Percentiles rank a stretch among this genome's conserved stretches.
These are phyloP conservation scores for Progne subis DNA, from an alignment of 2,113 vertebrate species.

Conservation along the genomic window DNA sequence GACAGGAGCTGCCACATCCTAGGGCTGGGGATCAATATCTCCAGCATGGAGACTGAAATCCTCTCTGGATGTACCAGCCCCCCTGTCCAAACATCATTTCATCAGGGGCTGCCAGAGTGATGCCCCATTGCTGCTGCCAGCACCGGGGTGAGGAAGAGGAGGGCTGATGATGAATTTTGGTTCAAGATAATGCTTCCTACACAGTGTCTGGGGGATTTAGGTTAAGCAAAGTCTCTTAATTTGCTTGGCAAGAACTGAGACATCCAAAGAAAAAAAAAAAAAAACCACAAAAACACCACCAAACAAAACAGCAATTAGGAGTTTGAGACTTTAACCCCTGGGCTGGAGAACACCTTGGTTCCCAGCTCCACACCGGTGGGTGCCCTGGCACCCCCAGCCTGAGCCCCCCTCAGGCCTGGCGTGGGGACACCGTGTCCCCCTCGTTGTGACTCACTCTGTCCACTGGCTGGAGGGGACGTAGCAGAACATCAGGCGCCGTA, in stretches of 20 bases:
- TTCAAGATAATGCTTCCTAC: background rate
- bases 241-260: background rate
- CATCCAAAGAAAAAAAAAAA: background rate
- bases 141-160: background rate
- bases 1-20: background rate
- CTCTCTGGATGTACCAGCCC: rapidly evolving
- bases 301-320: background rate
- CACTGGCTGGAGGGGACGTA: conserved; percentile 84
- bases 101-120: background rate
- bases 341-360: rapidly evolving
- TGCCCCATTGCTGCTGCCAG: background rate
- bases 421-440: rapidly evolving
- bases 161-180: background rate
- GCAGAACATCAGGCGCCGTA: conserved; percentile 94
- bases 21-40: background rate
- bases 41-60: background rate
- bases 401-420: background rate
- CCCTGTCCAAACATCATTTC: background rate
- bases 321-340: background rate
- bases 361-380: background rate
- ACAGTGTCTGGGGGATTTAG: background rate
- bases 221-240: background rate
- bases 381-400: background rate
- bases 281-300: background rate
- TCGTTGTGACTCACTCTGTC: conserved; percentile 83